Base-by-base conservation (phyloP, 2,797 vertebrate genomes). In the Rachycentron canadum region DNA sequence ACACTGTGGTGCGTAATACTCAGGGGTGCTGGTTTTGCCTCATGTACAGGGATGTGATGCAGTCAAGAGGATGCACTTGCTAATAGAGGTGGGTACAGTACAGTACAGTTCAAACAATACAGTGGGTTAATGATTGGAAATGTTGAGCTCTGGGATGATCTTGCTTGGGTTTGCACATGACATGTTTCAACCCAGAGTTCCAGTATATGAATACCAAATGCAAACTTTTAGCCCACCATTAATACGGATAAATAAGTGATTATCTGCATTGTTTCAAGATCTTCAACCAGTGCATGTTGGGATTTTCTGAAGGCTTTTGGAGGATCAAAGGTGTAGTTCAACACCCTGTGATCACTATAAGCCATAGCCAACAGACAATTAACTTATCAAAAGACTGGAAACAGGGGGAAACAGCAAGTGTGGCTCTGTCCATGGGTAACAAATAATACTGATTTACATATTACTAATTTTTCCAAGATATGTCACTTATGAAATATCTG, bases 211-310 rank as follows among this genome's bases (percentile, higher is more conserved):
- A 59, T 21, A 49, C 69, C 49, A 76, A 60, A 17, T 34, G 6
- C 9, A 43, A 40, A 50, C 49, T 21, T 76, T 67, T 23, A 23
- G 1, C 13, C 49, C 47, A 36, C 11, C 28, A 60, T 5, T 57
- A 17, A 76, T 25, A 60, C 43, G 11, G 19, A 67, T 36, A 9
- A 50, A 34, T 28, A 28, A 23, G 7, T 43, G 10, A 50, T 3
- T 45, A 17, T 50, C 17, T 38, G 12, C 21, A 8, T 5, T 68
- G 66, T 60, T 45, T 23, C 13, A 52, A 30, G 19, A 49, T 71
- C 26, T 49, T 28, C 28, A 26, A 32, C 26, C 32, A 59, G 7
- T 77, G 53, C 26, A 69, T 66, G 36, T 53, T 71, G 47, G 26
- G 53, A 57, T 71, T 56, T 43, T 38, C 2, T 63, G 7, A 49